These are phyloP conservation scores for Argyresthia goedartella DNA, from an alignment of 2,888 invertebrate species.

Conservation along the genomic window DNA sequence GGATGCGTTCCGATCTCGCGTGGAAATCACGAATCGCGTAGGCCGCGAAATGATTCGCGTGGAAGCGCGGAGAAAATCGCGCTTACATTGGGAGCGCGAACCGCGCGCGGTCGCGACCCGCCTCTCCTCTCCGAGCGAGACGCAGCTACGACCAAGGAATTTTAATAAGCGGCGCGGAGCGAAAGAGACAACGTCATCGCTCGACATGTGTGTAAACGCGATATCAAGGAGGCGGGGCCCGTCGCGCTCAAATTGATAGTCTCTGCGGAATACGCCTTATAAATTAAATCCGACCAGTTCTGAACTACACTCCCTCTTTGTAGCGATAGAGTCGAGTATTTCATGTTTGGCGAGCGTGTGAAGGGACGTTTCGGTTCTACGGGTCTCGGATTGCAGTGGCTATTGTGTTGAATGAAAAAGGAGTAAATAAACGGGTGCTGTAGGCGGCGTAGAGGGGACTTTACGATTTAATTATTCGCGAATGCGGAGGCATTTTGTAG, in stretches of 20 bases:
- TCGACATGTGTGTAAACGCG: slow-evolving; percentile 64
- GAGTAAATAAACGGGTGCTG: slow-evolving; percentile 66
- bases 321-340: slow-evolving; percentile 20
- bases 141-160: slow-evolving; percentile 63
- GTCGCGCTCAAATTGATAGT: slow-evolving; percentile 69
- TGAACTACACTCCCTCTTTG: slow-evolving; percentile 20
- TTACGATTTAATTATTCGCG: slow-evolving; percentile 72
- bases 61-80: slow-evolving; percentile 64
- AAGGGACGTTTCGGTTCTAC: slow-evolving; percentile 41
- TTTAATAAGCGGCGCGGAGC: slow-evolving; percentile 67
- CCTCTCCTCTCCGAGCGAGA: slow-evolving; percentile 58
- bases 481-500: slow-evolving; percentile 71
- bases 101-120: slow-evolving; percentile 41
- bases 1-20: neutral
- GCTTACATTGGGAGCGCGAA: slow-evolving; percentile 57
- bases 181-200: slow-evolving; percentile 57
- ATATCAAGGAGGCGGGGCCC: slow-evolving; percentile 64
- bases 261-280: slow-evolving; percentile 62
- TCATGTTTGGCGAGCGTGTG: slow-evolving; percentile 14
- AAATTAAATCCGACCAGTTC: slow-evolving; percentile 15
- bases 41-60: slow-evolving; percentile 56
- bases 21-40: slow-evolving; percentile 14
- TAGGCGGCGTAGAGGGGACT: slow-evolving; percentile 68
- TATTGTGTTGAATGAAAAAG: slow-evolving; percentile 72
- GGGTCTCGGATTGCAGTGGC: slow-evolving; percentile 58